Evolutionary conservation across 2,797 vertebrate species (phyloP), one percentile per base, ranked within the genome.

Genomic region (Graptemys geographica): DNA sequence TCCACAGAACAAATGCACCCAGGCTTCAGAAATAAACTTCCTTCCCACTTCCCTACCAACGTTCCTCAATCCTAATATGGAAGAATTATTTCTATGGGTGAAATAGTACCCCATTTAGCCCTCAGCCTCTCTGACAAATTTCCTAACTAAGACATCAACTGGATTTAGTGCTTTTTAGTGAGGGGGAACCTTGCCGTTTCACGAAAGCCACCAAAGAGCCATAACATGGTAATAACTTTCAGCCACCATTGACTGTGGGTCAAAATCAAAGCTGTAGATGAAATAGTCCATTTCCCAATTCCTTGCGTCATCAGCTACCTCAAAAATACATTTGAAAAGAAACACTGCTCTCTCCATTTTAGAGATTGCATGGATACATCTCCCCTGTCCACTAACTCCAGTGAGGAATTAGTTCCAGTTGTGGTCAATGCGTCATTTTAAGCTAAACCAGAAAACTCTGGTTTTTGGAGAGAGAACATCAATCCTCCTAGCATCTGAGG

Each of bases 371-470:
- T 78, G 44, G 74, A 78, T 25, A 5, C 16, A 84, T 52, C 1
- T 76, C 79, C 83, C 87, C 52, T 65, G n/a, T 88, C 83, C 91
- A 88, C 8, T 84, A 90, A 91, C 6, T 49, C 51, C 59, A 92
- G 52, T 52, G 11, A 81, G n/a, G 55, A 88, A 49, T 47, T 74
- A 55, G 13, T 33, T 94, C 23, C 87, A 1, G 1, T 59, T 87
- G 59, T 59, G 49, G 41, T 4, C 59, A 11, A 15, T 65, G 65
- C 76, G 1, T 72, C 37, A 41, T 72, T 72, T 72, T 72, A 92
- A 91, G 12, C 11, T 92, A 81, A 96, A 89, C 5, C 18, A 94
- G 65, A 72, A 41, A 92, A 94, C 21, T 87, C n/a, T 86, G 4
- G 16, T 90, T 16, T 72, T 92, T 53, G 52, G 47, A 82, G 65